Evolutionary conservation across 2,888 invertebrate species (phyloP).

Genomic region (Pedicia rivosa): DNA sequence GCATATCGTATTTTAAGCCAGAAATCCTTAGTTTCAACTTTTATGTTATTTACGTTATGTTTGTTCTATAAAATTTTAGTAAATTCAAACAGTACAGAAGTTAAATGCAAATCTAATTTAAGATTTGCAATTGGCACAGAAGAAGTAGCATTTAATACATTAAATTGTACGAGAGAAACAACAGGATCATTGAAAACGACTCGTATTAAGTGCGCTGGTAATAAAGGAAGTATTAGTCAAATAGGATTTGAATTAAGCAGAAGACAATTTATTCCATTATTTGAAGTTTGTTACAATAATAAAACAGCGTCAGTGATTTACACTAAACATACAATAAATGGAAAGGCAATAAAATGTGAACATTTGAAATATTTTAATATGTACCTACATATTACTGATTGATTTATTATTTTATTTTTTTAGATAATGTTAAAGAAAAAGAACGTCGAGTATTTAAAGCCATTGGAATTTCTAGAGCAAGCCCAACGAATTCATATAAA

Average conservation of each 20-base stretch:
- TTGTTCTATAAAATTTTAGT: too few relatives aligned
- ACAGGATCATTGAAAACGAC: conserved; percentile 1
- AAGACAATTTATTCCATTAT: conserved; percentile 14
- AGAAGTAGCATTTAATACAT: not conserved
- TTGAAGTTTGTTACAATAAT: conserved; percentile 25
- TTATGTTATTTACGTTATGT: too few relatives aligned
- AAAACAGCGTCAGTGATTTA: conserved; percentile 20
- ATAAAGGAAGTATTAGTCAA: conserved; percentile 1
- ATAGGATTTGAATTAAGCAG: conserved; percentile 8
- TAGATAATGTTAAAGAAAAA: conserved; percentile 8
- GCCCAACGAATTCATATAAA: conserved; percentile 19
- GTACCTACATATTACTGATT: not conserved
- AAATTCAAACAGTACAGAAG: too few relatives aligned
- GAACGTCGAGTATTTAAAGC: conserved; percentile 20
- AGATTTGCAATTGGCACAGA: not conserved
- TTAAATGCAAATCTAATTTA: not conserved
- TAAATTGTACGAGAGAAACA: conserved; percentile 4
- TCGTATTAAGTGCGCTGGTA: not conserved
- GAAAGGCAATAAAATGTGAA: conserved; percentile 23
- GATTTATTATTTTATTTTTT: not conserved
- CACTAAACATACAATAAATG: conserved; percentile 22
- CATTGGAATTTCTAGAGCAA: conserved; percentile 16
- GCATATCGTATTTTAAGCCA: too few relatives aligned
- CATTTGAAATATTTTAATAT: conserved; percentile 4
- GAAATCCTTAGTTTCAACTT: too few relatives aligned